Conservation (phyloP, 23 tunicate species). For the Botrylloides violaceus region DNA sequence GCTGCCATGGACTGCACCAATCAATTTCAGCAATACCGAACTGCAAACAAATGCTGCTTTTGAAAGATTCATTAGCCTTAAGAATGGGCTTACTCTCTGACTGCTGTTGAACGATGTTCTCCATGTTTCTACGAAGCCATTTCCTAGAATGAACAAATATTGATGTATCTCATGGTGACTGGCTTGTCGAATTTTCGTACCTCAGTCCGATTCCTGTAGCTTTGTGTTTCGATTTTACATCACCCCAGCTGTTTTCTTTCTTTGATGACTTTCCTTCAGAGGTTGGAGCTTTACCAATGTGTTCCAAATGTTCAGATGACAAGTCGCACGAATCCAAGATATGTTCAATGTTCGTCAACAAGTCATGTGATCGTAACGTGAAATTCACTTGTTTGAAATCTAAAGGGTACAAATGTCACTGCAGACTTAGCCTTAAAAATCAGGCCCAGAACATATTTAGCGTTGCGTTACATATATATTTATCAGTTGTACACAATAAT, state of each 20-base stretch:
- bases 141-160: background rate
- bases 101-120: background rate
- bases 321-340: conserved; percentile 13
- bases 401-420: background rate
- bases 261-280: background rate
- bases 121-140: conserved; percentile 7
- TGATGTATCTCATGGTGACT: no score
- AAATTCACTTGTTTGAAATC: conserved; percentile 24
- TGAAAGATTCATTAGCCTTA: background rate
- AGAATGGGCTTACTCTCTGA: background rate
- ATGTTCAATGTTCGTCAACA: conserved; percentile 16
- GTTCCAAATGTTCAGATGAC: background rate
- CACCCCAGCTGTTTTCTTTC: background rate
- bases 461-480: background rate
- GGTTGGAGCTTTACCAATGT: background rate
- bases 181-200: background rate
- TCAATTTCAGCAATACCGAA: background rate
- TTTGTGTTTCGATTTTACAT: background rate
- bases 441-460: no score
- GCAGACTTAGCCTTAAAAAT: no score
- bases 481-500: background rate
- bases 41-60: background rate
- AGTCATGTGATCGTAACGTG: conserved; percentile 21
- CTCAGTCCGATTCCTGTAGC: background rate
- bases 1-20: conserved; percentile 28